A percentile compares a stretch with the other conserved stretches of the same genome.
Evolutionary conservation across 2,888 invertebrate genomes (phyloP).

Genomic region (Hydroisotoma schaefferi): DNA sequence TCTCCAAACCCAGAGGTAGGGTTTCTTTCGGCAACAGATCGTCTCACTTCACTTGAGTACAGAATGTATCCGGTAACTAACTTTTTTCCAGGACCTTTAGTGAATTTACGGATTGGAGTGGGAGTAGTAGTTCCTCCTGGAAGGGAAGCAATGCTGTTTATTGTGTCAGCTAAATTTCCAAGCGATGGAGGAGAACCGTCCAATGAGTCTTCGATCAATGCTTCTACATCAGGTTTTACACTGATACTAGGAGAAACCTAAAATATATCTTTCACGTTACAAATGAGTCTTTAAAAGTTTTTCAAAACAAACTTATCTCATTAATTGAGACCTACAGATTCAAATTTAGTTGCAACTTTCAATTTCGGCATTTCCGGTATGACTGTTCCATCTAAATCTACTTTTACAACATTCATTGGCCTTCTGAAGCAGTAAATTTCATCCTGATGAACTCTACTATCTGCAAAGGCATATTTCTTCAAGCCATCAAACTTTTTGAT

Average conservation of each 20-base stretch:
- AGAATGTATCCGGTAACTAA: slow-evolving; percentile 94
- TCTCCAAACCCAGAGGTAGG: slow-evolving; percentile 92
- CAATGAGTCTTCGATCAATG: slow-evolving; percentile 68
- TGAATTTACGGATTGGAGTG: slow-evolving; percentile 11
- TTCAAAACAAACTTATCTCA: too few species aligned
- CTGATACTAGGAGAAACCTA: slow-evolving; percentile 45
- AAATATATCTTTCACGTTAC: too few species aligned
- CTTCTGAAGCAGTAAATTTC: slow-evolving; percentile 80
- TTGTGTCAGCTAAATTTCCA: slow-evolving; percentile 52
- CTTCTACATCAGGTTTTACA: slow-evolving; percentile 52
- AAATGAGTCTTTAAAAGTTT: too few species aligned
- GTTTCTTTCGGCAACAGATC: slow-evolving; percentile 86
- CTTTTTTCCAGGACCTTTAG: slow-evolving; percentile 64
- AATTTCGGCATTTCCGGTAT: slow-evolving; percentile 18
- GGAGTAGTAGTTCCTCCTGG: slow-evolving; percentile 22
- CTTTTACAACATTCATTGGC: slow-evolving; percentile 53
- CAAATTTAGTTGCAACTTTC: slow-evolving; percentile 29
- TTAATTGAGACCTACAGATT: slow-evolving; percentile 28
- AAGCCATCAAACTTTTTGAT: slow-evolving; percentile 71
- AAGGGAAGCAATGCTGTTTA: slow-evolving; percentile 22
- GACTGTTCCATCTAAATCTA: slow-evolving; percentile 42
- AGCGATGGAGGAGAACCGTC: slow-evolving; percentile 75
- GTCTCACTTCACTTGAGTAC: slow-evolving; percentile 93
- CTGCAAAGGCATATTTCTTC: slow-evolving; percentile 75
- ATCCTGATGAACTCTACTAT: slow-evolving; percentile 79